A percentile compares a stretch with the other conserved stretches of the same genome.
Evolutionary conservation across 2,113 vertebrate species (phyloP).

Genomic region (Corythaeola cristata): DNA sequence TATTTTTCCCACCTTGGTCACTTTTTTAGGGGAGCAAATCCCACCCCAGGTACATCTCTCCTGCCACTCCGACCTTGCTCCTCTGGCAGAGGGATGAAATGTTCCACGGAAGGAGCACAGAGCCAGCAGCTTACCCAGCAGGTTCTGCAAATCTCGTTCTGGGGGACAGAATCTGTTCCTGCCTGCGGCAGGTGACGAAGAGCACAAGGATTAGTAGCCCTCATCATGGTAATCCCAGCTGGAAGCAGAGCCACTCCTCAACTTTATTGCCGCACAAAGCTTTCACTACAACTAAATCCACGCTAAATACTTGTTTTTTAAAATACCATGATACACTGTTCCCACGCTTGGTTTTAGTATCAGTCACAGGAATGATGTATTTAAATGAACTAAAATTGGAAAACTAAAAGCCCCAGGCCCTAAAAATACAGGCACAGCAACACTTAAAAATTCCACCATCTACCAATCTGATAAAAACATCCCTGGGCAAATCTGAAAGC

Average conservation of each 20-base stretch:
- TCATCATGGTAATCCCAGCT: constrained; percentile 3
- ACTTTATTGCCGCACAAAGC: background rate
- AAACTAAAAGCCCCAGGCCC: background rate
- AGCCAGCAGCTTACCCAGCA: background rate
- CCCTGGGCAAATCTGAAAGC: background rate
- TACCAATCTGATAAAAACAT: background rate
- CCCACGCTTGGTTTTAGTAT: background rate
- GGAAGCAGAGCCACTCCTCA: background rate
- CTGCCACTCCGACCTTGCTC: background rate
- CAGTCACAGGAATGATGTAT: background rate
- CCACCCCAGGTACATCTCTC: background rate
- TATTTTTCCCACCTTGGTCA: background rate
- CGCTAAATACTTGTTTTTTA: background rate
- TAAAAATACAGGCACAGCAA: background rate
- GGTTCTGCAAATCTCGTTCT: background rate
- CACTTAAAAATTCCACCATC: background rate
- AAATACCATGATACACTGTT: background rate
- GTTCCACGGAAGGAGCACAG: background rate
- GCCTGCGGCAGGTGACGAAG: background rate
- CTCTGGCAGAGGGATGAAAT: background rate
- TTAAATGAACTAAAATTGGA: constrained; percentile 25
- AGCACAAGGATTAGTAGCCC: constrained; percentile 8
- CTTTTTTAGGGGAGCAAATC: background rate
- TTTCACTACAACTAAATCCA: constrained; percentile 7
- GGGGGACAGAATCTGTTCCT: background rate